A percentile compares a stretch with the other conserved stretches of the same genome.
phyloP scores from a whole-genome alignment of 2,888 invertebrate genomes.

The Theodoxus fluviatilis region DNA sequence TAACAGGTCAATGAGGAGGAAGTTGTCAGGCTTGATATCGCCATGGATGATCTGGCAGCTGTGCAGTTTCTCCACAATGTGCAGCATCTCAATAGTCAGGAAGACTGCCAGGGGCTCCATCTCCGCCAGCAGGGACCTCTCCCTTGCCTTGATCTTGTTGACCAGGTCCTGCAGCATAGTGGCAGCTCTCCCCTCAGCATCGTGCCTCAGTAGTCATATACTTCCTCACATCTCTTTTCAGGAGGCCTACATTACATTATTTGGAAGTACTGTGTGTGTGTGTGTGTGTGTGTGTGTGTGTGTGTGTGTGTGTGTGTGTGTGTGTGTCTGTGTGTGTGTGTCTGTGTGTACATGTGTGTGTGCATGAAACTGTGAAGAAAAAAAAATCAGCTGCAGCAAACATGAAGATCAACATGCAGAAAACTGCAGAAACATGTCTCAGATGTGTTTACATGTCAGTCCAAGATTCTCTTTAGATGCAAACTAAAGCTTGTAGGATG shows the following conservation, averaged over 20 bases:
- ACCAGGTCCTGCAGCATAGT: slow-evolving; percentile 45
- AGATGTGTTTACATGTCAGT: no score
- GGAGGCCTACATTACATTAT: not conserved
- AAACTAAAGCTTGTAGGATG: no score
- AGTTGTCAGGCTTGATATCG: slow-evolving; percentile 95
- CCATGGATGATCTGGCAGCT: slow-evolving; percentile 89
- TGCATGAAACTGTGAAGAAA: no score
- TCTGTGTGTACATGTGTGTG: no score
- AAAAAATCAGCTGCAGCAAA: no score
- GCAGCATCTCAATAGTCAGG: slow-evolving; percentile 82
- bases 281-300: not conserved
- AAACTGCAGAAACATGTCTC: no score
- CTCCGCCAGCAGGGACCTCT: slow-evolving; percentile 29
- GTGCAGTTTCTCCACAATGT: slow-evolving; percentile 85
- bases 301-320: no score
- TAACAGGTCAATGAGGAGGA: slow-evolving; percentile 72
- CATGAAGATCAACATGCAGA: no score
- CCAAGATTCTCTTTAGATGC: no score
- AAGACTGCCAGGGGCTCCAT: slow-evolving; percentile 74
- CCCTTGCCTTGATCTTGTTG: slow-evolving; percentile 37
- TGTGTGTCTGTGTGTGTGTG: no score
- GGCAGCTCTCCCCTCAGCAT: no score
- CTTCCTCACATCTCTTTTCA: not conserved
- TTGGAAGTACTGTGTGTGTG: no score
- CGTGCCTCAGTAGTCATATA: not conserved